Base-by-base conservation (phyloP, 2,888 invertebrate genomes). In the Xestia rhomboidea region DNA sequence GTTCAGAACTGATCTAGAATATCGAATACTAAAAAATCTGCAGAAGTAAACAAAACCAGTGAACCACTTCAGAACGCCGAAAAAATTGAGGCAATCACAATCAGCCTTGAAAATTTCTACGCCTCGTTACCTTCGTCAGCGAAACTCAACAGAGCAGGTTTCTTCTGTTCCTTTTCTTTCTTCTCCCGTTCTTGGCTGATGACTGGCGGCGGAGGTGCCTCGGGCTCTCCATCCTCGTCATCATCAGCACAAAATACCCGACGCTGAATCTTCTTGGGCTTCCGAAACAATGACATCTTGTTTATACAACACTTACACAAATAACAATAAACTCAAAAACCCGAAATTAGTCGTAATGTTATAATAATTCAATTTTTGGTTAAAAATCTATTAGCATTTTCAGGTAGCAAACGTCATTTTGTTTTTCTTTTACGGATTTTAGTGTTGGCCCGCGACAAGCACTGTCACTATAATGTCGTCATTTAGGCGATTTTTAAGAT, bases 251-350 rank as follows among this genome's bases (percentile, higher is more conserved):
- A 97, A 94, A 98, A 98, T 78, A 98, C 97, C 76, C 98, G 97
- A 84, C 98, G 97, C 91, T 98, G 98, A 88, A 99, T 98, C 93
- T 98, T 98, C 92, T 99, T 98, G 0, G 99, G 99, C 95, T 99
- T 99, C 90, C 98, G 98, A 95, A 99, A 99, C 86, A 99, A 93
- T 77, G 98, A 98, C 98, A 98, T 98, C 89, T 79, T 90, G 46
- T 62, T 38, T n/a, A 15, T 67, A 82, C 60, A 27, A 63, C 63
- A 82, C 82, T 81, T 68, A 68, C 68, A 63, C 63, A 27, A 64
- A 68, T 54, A 30, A 5, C 24, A 1, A 21, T 46, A 27, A 21
- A 38, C n/a, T 18, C 0, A 41, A 24, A 24, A 62, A 13, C 0
- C 2, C 38, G 15, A 60, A 30, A 54, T 24, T 13, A 46, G 38